A percentile compares a stretch with the other conserved stretches of the same genome.
phyloP scores from a whole-genome alignment of 2,797 vertebrate genomes.

The Percopsis omiscomaycus region DNA sequence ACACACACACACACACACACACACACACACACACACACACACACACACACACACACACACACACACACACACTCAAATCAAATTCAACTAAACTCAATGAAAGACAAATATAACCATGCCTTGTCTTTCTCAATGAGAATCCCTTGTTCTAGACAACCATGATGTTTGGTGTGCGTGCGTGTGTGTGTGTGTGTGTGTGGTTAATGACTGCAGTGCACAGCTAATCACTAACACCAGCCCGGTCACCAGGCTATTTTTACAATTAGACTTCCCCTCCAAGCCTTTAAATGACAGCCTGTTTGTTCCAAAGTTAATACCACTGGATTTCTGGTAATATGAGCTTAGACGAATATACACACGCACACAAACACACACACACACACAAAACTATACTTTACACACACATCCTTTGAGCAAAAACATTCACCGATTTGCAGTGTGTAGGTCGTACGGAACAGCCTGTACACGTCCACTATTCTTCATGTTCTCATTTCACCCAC shows the following conservation, averaged over 20 bases:
- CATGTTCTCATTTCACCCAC: constrained; percentile 20
- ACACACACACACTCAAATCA: no score
- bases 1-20: no score
- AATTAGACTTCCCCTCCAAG: background rate
- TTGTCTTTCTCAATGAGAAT: no score
- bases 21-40: no score
- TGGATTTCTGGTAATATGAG: constrained; percentile 3
- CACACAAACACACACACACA: background rate
- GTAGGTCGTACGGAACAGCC: constrained; percentile 3
- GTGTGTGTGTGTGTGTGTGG: background rate
- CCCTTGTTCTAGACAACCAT: no score
- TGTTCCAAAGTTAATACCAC: background rate
- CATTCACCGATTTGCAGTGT: background rate
- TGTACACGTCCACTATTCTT: background rate
- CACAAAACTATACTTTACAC: background rate
- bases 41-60: no score
- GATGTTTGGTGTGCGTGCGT: background rate
- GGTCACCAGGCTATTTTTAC: constrained; percentile 20
- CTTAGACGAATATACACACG: background rate
- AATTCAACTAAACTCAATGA: no score
- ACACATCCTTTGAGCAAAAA: background rate
- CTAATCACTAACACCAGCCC: constrained; percentile 13
- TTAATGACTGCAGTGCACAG: constrained; percentile 7
- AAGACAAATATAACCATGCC: no score
- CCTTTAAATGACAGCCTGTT: background rate